A percentile compares a stretch with the other conserved stretches of the same genome.
These are phyloP conservation scores for Teleopsis dalmanni DNA, from an alignment of 1,140 invertebrate species.

Conservation along the genomic window DNA sequence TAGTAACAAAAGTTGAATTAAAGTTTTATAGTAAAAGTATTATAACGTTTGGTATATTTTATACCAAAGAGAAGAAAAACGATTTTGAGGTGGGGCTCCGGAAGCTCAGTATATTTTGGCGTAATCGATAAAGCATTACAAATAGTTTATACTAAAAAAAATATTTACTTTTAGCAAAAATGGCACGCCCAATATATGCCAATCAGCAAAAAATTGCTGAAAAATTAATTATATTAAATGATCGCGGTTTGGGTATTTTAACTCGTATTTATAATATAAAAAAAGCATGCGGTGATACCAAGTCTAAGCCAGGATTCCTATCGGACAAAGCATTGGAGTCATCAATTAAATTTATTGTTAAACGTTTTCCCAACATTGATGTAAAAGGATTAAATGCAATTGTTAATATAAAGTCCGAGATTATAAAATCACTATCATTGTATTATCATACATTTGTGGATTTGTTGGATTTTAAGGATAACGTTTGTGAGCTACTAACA, in stretches of 20 bases:
- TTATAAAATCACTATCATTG: constrained; percentile 91
- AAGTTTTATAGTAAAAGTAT: too few relatives aligned
- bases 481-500: constrained; percentile 92
- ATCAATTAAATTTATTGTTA: constrained; percentile 88
- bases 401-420: constrained; percentile 78
- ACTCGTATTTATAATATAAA: constrained; percentile 99
- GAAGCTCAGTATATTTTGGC: too few relatives aligned
- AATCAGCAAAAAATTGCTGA: constrained; percentile 96
- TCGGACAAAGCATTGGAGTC: constrained; percentile 94
- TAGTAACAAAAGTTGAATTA: too few relatives aligned
- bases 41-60: too few relatives aligned
- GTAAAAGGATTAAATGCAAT: constrained; percentile 82
- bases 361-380: constrained; percentile 94
- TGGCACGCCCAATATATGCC: constrained; percentile 70
- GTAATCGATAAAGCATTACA: too few relatives aligned
- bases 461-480: constrained; percentile 95
- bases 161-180: too few relatives aligned
- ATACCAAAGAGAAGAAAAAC: too few relatives aligned
- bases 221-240: constrained; percentile 96
- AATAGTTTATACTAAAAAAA: too few relatives aligned
- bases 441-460: constrained; percentile 99
- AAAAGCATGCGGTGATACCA: constrained; percentile 95
- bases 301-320: constrained; percentile 94
- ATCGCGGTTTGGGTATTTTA: constrained; percentile 91
- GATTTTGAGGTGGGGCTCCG: too few relatives aligned